A percentile compares a stretch with the other conserved stretches of the same genome.
These are phyloP conservation scores for Agapostemon virescens DNA, from an alignment of 2,888 invertebrate species.

Conservation along the genomic window DNA sequence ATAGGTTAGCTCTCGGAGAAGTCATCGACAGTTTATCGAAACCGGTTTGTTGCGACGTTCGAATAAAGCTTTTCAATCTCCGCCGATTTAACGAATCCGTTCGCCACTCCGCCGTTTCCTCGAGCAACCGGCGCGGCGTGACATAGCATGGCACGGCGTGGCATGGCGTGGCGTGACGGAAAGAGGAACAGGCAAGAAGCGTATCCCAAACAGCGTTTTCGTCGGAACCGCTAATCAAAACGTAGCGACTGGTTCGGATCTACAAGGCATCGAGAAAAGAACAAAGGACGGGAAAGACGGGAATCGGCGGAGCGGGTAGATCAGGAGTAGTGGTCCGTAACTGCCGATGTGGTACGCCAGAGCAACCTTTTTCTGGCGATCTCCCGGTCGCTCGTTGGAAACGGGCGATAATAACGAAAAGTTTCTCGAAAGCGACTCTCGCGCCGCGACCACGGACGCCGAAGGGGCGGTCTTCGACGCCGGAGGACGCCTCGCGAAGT, in stretches of 20 bases:
- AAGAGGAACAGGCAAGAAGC: constrained; percentile 3
- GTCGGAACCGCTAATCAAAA: constrained; percentile 46
- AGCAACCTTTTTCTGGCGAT: constrained; percentile 59
- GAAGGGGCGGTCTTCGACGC: constrained; percentile 22
- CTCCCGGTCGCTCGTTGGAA: constrained; percentile 26
- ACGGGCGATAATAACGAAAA: constrained; percentile 67
- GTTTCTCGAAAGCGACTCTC: constrained; percentile 45
- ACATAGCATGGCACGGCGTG: background rate
- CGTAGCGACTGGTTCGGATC: constrained; percentile 26
- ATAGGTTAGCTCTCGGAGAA: background rate
- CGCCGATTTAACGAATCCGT: constrained; percentile 25
- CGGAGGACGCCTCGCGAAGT: constrained; percentile 45
- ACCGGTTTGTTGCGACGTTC: constrained; percentile 1
- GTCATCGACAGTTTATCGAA: background rate
- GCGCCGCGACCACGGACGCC: constrained; percentile 39
- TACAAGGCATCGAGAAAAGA: constrained; percentile 37
- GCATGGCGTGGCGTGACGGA: background rate
- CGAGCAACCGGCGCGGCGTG: background rate
- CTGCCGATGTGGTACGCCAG: constrained; percentile 53
- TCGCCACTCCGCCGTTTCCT: background rate
- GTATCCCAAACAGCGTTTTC: constrained; percentile 12
- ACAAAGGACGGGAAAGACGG: constrained; percentile 30
- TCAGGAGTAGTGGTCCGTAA: constrained; percentile 59
- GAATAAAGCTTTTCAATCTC: constrained; percentile 39
- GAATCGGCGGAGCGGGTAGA: constrained; percentile 32